Evolutionary conservation across 2,888 invertebrate genomes (phyloP).

Genomic region (Ornithoptera alexandrae): DNA sequence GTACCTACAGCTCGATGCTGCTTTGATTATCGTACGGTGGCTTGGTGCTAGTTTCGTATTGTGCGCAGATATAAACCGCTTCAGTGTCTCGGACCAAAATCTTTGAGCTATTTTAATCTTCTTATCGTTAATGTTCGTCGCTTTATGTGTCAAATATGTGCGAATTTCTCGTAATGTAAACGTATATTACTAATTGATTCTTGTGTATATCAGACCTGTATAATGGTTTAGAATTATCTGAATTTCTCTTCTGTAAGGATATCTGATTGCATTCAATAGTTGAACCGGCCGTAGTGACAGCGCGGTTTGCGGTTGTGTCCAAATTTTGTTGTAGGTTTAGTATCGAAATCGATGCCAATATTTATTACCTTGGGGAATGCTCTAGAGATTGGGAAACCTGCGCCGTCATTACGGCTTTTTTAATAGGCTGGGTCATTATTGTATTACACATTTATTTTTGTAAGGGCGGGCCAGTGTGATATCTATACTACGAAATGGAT

Average conservation of each 20-base stretch:
- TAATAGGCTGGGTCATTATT: conserved; percentile 69
- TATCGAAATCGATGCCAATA: conserved; percentile 66
- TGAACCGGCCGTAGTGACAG: conserved; percentile 55
- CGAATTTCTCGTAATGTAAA: conserved; percentile 76
- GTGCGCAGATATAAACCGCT: conserved; percentile 69
- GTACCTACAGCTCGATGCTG: conserved; percentile 44
- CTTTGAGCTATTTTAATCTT: conserved; percentile 69
- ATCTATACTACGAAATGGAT: conserved; percentile 79
- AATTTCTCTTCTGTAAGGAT: conserved; percentile 69
- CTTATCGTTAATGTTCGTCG: conserved; percentile 71
- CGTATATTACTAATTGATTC: conserved; percentile 64
- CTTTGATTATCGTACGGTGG: conserved; percentile 70
- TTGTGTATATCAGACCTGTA: conserved; percentile 77
- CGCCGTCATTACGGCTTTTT: conserved; percentile 62
- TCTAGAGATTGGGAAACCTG: conserved; percentile 40
- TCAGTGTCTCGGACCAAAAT: conserved; percentile 79
- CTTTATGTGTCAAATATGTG: conserved; percentile 80
- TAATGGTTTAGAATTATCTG: conserved; percentile 77
- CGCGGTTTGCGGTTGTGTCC: conserved; percentile 64
- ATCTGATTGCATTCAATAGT: conserved; percentile 63
- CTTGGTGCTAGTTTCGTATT: conserved; percentile 73
- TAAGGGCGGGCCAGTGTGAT: conserved; percentile 81
- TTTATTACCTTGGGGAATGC: conserved; percentile 50
- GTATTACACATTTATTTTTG: conserved; percentile 79
- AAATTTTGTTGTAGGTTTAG: conserved; percentile 69